Evolutionary conservation across 2,797 vertebrate species (phyloP).

Genomic region (Kryptolebias ocellatus): DNA sequence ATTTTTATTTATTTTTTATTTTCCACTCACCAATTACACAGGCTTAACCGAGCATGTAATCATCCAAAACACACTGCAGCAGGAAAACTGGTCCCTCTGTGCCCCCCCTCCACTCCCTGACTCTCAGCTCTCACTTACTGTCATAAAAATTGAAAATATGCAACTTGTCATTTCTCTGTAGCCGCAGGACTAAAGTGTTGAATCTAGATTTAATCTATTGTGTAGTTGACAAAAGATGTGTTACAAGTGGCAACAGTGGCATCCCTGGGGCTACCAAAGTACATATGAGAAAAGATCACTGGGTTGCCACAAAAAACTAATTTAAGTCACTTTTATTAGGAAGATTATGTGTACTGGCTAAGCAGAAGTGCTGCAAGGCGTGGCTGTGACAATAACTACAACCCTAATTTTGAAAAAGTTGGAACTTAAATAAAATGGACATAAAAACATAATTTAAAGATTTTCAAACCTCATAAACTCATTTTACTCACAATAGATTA

Average conservation of each 20-base stretch:
- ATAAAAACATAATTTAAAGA: too few species aligned
- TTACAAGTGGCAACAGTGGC: conserved; percentile 6
- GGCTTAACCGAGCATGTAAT: conserved; percentile 62
- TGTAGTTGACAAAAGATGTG: conserved; percentile 11
- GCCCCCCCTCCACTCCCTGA: conserved; percentile 33
- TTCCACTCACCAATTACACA: conserved; percentile 54
- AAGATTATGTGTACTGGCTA: background rate
- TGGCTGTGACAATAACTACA: background rate
- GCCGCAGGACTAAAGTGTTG: conserved; percentile 7
- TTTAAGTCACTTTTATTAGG: background rate
- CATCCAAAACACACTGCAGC: conserved; percentile 63
- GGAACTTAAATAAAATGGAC: too few species aligned
- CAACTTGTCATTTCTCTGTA: conserved; percentile 20
- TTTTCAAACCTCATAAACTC: too few species aligned
- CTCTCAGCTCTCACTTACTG: conserved; percentile 18
- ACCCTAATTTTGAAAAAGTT: too few species aligned
- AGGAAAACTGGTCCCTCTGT: conserved; percentile 45
- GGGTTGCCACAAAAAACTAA: background rate
- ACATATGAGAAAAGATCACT: background rate
- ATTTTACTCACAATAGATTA: too few species aligned
- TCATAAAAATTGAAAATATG: conserved; percentile 42
- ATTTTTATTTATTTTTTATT: conserved; percentile 18
- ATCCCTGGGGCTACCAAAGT: background rate
- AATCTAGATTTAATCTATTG: conserved; percentile 19
- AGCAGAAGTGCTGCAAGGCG: conserved; percentile 15